phyloP scores from a whole-genome alignment of 2,888 invertebrate genomes.

The Sisyra nigra region DNA sequence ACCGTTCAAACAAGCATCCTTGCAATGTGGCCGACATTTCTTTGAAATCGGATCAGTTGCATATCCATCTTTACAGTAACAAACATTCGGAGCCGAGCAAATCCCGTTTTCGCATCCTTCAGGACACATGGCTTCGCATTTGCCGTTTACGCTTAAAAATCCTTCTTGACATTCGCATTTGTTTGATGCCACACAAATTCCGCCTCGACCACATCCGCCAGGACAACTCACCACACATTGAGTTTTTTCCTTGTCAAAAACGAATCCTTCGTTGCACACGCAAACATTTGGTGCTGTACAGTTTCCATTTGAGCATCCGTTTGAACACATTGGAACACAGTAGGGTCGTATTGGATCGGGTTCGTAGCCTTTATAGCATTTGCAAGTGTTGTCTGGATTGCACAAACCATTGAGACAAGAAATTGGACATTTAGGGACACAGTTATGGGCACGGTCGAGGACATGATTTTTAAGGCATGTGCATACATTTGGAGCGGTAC shows the following conservation, averaged over 20 bases:
- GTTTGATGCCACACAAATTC: slow-evolving; percentile 30
- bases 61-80: slow-evolving; percentile 18
- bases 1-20: slow-evolving; percentile 35
- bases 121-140: slow-evolving; percentile 24
- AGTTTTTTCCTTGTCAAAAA: background rate
- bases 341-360: slow-evolving; percentile 4
- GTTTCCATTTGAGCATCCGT: slow-evolving; percentile 34
- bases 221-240: slow-evolving; percentile 7
- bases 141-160: slow-evolving; percentile 12
- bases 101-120: slow-evolving; percentile 22
- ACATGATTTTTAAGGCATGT: slow-evolving; percentile 43
- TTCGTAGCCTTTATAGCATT: slow-evolving; percentile 31
- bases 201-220: slow-evolving; percentile 24
- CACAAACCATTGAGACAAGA: slow-evolving; percentile 52
- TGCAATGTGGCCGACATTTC: slow-evolving; percentile 26
- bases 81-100: slow-evolving; percentile 31
- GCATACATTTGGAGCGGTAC: slow-evolving; percentile 48
- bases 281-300: slow-evolving; percentile 39
- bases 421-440: slow-evolving; percentile 49
- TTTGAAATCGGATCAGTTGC: slow-evolving; percentile 22
- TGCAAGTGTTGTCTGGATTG: slow-evolving; percentile 34
- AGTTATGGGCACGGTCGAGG: slow-evolving; percentile 33
- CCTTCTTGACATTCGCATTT: slow-evolving; percentile 28
- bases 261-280: slow-evolving; percentile 28
- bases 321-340: slow-evolving; percentile 42